Evolutionary conservation across 2,888 invertebrate species (phyloP).

Genomic region (Gibbula magus): DNA sequence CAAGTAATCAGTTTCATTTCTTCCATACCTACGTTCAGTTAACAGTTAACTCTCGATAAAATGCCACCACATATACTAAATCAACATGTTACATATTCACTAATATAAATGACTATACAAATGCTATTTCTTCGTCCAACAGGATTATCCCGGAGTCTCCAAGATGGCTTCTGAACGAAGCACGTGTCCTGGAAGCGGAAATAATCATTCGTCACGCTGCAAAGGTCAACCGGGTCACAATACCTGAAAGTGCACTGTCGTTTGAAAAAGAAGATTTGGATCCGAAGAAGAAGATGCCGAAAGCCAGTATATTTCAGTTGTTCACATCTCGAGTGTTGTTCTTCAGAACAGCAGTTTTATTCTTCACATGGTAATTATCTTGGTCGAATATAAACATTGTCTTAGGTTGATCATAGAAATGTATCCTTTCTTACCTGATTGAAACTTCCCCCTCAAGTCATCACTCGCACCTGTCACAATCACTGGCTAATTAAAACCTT

Average conservation of each 20-base stretch:
- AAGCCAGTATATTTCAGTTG: background rate
- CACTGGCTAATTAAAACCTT: too few species aligned
- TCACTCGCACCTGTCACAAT: too few species aligned
- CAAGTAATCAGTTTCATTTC: too few species aligned
- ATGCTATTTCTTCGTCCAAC: background rate
- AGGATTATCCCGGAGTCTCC: slow-evolving; percentile 40
- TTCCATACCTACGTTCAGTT: too few species aligned
- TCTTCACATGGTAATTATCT: background rate
- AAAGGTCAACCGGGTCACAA: slow-evolving; percentile 25
- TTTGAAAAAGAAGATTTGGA: slow-evolving; percentile 10
- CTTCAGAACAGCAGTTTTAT: background rate
- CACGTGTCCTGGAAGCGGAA: slow-evolving; percentile 22
- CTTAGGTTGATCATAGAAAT: too few species aligned
- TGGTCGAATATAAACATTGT: too few species aligned
- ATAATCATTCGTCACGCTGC: slow-evolving; percentile 31
- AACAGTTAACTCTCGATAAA: too few species aligned
- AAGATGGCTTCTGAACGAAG: slow-evolving; percentile 32
- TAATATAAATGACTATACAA: too few species aligned
- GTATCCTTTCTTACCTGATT: too few species aligned
- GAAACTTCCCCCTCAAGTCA: too few species aligned
- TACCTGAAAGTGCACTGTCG: background rate
- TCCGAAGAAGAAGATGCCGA: background rate
- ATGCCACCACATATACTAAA: too few species aligned
- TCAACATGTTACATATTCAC: too few species aligned
- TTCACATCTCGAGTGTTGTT: background rate